phyloP scores from a whole-genome alignment of 2,888 invertebrate species.

The Drosophila prolongata region DNA sequence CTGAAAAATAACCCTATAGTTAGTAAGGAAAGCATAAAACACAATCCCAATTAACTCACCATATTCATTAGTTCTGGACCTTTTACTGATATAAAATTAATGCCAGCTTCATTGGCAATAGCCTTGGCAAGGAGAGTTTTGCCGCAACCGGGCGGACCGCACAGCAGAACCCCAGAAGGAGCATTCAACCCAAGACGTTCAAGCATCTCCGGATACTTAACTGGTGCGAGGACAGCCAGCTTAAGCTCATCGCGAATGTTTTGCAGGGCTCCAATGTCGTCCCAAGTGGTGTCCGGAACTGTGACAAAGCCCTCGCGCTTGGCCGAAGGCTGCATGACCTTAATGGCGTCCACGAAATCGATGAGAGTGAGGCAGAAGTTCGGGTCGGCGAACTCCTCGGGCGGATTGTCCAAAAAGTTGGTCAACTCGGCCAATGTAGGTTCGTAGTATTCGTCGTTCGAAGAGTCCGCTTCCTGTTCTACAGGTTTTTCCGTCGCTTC shows the following conservation, averaged over 20 bases:
- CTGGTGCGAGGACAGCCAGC: conserved; percentile 95
- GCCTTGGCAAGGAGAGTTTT: conserved; percentile 99
- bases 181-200: conserved; percentile 91
- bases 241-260: conserved; percentile 95
- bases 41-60: conserved; percentile 86
- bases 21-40: no score
- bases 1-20: conserved; percentile 84
- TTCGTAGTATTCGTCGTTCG: conserved; percentile 57
- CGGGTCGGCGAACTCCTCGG: conserved; percentile 88
- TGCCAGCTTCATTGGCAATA: conserved; percentile 98
- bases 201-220: conserved; percentile 93
- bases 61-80: conserved; percentile 99
- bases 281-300: conserved; percentile 98
- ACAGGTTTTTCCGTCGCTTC: conserved; percentile 47
- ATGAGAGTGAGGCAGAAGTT: conserved; percentile 89
- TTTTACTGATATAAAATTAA: conserved; percentile 99
- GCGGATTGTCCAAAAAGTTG: conserved; percentile 88
- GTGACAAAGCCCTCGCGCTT: conserved; percentile 99
- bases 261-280: conserved; percentile 96
- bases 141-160: conserved; percentile 98
- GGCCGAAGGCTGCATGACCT: conserved; percentile 94
- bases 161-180: conserved; percentile 95
- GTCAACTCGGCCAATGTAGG: conserved; percentile 86
- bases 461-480: conserved; percentile 64
- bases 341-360: conserved; percentile 92